Evolutionary conservation across 2,113 vertebrate species (phyloP), one percentile per base, ranked within the genome.

Genomic region (Neolamprologus ventralis): DNA sequence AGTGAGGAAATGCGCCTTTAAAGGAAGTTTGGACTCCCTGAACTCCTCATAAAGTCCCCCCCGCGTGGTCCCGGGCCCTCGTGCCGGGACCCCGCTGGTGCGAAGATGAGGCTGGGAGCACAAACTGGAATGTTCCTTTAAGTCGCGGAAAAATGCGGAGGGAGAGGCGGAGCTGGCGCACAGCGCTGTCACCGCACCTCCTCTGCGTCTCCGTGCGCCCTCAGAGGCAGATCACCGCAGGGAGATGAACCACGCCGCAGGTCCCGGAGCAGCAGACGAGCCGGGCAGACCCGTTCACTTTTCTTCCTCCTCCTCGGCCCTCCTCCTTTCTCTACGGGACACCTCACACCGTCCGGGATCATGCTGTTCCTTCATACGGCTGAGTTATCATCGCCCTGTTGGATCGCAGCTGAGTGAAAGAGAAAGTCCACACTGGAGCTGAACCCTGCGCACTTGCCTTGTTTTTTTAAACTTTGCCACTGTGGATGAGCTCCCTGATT

Each of bases 81-180:
- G 35, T 53, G 73, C 21, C 7, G 42, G 9, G 10, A 53, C 60
- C 83, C n/a, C 37, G 71, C 85, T 21, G 12, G 21, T 23, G 17
- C n/a, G 13, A 31, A 31, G 73, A 33, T 78, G 17, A 51, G 73
- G 73, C 73, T 78, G 10, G 23, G 51, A 40, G 51, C 84, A 60
- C 90, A 90, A 88, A 91, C 92, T 90, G 96, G 80, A 94, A 93
- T 95, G 94, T 95, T 94, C 87, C 95, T 96, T 96, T 96, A 96
- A 96, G 88, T 87, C 68, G 19, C 65, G 49, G 82, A 68, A 51
- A 89, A 87, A 82, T 12, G 81, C 33, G 71, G 80, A 54, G 78
- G 33, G 35, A 75, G 91, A 90, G 95, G 96, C 94, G 95, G 95
- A 93, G 95, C 94, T 55, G 88, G 79, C 3, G 57, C 73, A 7